Evolutionary conservation across 2,888 invertebrate genomes (phyloP).

Genomic region (Lottia scabra): DNA sequence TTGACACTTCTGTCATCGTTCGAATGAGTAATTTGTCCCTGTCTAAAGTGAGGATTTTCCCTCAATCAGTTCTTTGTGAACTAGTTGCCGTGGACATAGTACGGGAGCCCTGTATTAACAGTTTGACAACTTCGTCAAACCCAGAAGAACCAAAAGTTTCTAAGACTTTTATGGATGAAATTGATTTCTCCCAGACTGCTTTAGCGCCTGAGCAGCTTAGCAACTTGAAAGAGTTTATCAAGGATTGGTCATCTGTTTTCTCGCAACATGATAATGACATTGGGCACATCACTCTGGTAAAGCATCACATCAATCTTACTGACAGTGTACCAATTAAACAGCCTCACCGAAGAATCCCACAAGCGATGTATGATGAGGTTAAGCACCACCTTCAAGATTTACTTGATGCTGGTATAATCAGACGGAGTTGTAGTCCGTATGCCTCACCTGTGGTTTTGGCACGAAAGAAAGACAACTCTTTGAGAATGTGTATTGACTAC

Average conservation of each 20-base stretch:
- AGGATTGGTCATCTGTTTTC: background rate
- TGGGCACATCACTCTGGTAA: background rate
- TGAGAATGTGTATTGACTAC: conserved; percentile 15
- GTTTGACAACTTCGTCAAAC: too few species aligned
- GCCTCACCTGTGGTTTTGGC: conserved; percentile 9
- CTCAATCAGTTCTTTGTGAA: background rate
- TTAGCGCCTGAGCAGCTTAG: background rate
- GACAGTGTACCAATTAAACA: background rate
- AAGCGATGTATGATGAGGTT: background rate
- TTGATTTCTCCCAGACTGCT: background rate
- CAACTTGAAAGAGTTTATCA: background rate
- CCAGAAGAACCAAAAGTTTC: background rate
- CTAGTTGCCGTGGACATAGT: background rate
- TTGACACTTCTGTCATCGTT: background rate
- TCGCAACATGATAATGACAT: background rate
- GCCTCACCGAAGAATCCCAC: too few species aligned
- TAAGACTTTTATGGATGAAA: background rate
- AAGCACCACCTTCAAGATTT: background rate
- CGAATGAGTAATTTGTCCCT: background rate
- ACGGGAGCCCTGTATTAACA: background rate
- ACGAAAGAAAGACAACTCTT: conserved; percentile 7
- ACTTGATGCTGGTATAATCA: background rate
- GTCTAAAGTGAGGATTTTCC: background rate
- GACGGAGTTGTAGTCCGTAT: background rate
- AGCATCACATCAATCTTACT: background rate